Evolutionary conservation across 2,888 invertebrate genomes (phyloP), one percentile per base, ranked within the genome.

Genomic region (Geophilus truncorum): DNA sequence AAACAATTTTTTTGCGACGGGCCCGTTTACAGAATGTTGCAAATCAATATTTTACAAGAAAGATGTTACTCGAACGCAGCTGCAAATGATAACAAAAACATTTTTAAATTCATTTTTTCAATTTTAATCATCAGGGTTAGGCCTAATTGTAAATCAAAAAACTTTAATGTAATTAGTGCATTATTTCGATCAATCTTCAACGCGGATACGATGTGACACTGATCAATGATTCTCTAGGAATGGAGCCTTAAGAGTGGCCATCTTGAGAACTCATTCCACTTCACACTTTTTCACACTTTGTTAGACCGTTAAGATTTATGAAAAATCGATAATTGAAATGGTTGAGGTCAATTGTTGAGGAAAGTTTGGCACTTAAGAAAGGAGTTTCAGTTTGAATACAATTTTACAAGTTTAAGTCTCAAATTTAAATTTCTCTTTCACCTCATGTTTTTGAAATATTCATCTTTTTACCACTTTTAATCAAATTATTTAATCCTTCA

Each of bases 251-350:
- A n/a, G 7, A 70, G 70, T 70, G 70, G 70, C 28, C 70, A 70
- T 70, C 70, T 70, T 70, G 70, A 70, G 70, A 70, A 25, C 70
- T 28, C 23, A 28, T 70, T 70, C 70, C 10, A 10, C 28, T 70
- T 28, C 4, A 28, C 70, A 25, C 25, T 70, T 70, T 62, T 70
- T 62, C 28, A 70, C 70, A 70, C 25, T 70, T 70, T 70, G 70
- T 70, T 70, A 70, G 70, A n/a, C 25, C 28, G 70, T 1, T 25
- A 70, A 70, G 70, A 70, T 70, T 25, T 70, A 70, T 70, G 70
- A 70, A 70, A 70, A 70, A 70, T 70, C 70, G 25, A 70, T 70
- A 23, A 70, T 70, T 70, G 28, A 70, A 70, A 70, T 25, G 70
- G 70, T 23, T 28, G 10, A 70, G 28, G 70, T 25, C 28, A 28